Conservation (phyloP, 2,888 invertebrate genomes). For the Platypus cylindrus region DNA sequence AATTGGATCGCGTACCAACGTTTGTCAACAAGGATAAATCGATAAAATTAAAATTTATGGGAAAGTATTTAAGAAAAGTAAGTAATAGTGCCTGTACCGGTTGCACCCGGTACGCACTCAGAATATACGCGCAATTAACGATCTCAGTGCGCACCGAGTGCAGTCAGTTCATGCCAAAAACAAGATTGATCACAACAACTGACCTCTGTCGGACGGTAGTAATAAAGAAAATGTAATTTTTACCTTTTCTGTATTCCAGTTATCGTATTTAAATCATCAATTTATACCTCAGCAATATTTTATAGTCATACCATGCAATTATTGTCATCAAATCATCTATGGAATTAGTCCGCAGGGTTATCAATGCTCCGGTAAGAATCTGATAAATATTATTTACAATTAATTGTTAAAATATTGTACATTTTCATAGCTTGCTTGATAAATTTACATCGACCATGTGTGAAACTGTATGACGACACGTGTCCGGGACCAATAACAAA, state of each 20-base stretch:
- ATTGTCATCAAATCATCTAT: conserved; percentile 84
- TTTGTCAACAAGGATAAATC: conserved; percentile 79
- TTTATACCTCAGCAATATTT: conserved; percentile 80
- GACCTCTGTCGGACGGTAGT: too few species aligned
- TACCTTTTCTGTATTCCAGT: conserved; percentile 35
- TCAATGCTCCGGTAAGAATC: conserved; percentile 71
- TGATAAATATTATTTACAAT: background rate
- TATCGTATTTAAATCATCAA: conserved; percentile 79
- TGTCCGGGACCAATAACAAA: conserved; percentile 35
- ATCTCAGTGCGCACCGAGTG: too few species aligned
- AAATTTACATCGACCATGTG: conserved; percentile 33
- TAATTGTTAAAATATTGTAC: background rate
- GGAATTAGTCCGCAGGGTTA: conserved; percentile 96
- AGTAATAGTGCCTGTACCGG: conserved; percentile 9
- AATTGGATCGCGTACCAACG: conserved; percentile 64
- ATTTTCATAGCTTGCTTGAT: conserved; percentile 31
- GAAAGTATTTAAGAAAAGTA: conserved; percentile 29
- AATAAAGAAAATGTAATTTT: too few species aligned
- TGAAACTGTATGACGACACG: conserved; percentile 33
- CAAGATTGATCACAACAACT: too few species aligned
- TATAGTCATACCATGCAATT: conserved; percentile 83
- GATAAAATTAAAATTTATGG: conserved; percentile 53
- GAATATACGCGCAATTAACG: too few species aligned
- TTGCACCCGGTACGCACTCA: too few species aligned
- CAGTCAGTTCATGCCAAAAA: too few species aligned